phyloP scores from a whole-genome alignment of 2,113 vertebrate genomes.

The Phyllostomus discolor region DNA sequence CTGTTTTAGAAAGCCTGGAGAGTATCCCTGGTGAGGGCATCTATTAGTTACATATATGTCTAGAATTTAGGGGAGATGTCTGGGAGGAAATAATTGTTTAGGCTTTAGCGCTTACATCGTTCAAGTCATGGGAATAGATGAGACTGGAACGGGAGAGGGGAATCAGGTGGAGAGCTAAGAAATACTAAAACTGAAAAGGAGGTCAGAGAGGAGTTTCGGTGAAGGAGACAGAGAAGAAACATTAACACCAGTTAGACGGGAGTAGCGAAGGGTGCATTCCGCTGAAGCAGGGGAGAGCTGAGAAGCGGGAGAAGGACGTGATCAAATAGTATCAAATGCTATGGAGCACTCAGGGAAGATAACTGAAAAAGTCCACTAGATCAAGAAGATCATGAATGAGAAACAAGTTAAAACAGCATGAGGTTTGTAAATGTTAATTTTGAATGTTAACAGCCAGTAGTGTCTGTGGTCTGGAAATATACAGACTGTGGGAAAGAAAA shows the following conservation, averaged over 20 bases:
- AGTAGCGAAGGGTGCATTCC: neutral
- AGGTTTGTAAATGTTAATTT: neutral
- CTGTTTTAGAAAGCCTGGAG: neutral
- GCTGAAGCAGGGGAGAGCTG: neutral
- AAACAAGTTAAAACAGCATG: neutral
- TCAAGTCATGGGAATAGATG: slow-evolving; percentile 20
- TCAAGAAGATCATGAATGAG: neutral
- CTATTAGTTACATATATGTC: neutral
- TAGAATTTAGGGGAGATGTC: neutral
- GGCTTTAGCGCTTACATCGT: slow-evolving; percentile 26
- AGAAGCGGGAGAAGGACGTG: neutral
- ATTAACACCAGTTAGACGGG: neutral
- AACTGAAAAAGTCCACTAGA: neutral
- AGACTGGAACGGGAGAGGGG: slow-evolving; percentile 1
- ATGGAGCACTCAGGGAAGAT: neutral
- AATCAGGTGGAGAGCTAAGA: neutral
- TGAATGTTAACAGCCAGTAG: neutral
- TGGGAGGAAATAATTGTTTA: neutral
- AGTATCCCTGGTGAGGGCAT: neutral
- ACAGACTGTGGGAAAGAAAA: neutral
- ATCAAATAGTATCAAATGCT: neutral
- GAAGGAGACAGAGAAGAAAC: neutral
- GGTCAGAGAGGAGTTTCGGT: neutral
- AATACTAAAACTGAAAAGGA: slow-evolving; percentile 31
- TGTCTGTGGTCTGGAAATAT: neutral